Conservation (phyloP, 2,888 invertebrate species). For the Hirtodrosophila confusa region DNA sequence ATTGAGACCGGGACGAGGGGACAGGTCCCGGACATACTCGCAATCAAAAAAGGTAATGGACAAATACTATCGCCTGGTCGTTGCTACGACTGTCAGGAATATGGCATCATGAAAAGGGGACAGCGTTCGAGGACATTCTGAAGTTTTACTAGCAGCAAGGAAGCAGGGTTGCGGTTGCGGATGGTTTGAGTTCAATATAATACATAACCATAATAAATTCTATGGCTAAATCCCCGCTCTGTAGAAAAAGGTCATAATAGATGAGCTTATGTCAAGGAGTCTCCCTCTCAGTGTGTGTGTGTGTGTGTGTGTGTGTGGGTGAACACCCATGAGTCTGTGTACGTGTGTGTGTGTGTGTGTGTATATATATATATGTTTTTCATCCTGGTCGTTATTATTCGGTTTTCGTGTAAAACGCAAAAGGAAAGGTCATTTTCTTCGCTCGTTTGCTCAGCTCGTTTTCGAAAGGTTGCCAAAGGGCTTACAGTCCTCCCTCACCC, state of each 20-base stretch:
- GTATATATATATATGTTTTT: slow-evolving; percentile 32
- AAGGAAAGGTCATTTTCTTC: slow-evolving; percentile 77
- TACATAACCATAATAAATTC: slow-evolving; percentile 79
- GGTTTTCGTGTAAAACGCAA: slow-evolving; percentile 70
- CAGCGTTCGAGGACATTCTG: slow-evolving; percentile 40
- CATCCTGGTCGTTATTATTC: slow-evolving; percentile 61
- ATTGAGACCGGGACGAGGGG: slow-evolving; percentile 35
- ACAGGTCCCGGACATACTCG: slow-evolving; percentile 46
- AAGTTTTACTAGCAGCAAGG: slow-evolving; percentile 24
- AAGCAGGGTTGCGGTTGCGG: slow-evolving; percentile 9
- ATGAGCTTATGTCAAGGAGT: slow-evolving; percentile 65
- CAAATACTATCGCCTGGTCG: slow-evolving; percentile 62
- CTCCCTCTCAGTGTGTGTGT: slow-evolving; percentile 22
- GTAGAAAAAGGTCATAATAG: slow-evolving; percentile 79
- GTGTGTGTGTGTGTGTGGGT: slow-evolving; percentile 15
- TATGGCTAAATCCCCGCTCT: slow-evolving; percentile 72
- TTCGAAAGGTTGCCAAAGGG: slow-evolving; percentile 74
- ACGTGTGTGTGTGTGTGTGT: slow-evolving; percentile 17
- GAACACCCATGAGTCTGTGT: no score
- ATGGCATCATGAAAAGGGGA: slow-evolving; percentile 47
- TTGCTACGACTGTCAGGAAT: slow-evolving; percentile 24
- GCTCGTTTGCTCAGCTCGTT: slow-evolving; percentile 66
- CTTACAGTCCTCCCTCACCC: slow-evolving; percentile 38
- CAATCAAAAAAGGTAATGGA: slow-evolving; percentile 72
- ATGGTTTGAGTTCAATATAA: slow-evolving; percentile 67